These are phyloP conservation scores for Apodemus speciosus DNA, from an alignment of 2,113 vertebrate genomes.

Conservation along the genomic window DNA sequence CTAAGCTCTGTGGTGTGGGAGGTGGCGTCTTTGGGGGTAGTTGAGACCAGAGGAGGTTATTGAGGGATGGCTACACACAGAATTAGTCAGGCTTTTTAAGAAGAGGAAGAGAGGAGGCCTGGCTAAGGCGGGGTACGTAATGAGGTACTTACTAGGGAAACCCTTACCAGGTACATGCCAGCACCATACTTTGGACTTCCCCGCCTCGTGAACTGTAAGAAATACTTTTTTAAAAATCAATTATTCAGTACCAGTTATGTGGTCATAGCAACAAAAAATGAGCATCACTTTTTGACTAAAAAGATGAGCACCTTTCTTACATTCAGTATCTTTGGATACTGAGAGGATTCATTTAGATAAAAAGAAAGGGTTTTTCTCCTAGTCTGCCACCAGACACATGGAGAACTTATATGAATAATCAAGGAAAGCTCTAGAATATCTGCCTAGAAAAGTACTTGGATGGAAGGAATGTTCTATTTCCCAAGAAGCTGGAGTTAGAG, in stretches of 20 bases:
- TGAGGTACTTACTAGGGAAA: not conserved
- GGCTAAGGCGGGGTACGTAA: no score
- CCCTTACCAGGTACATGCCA: not conserved
- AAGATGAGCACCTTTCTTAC: not conserved
- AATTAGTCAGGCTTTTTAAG: not conserved
- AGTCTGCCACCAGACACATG: not conserved
- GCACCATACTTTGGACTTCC: not conserved
- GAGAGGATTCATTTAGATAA: not conserved
- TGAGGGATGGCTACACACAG: no score
- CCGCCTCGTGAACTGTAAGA: not conserved
- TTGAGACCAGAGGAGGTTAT: not conserved
- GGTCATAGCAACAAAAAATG: not conserved
- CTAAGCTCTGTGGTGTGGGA: not conserved
- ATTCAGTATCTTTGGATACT: not conserved
- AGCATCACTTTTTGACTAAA: not conserved
- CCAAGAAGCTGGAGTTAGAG: not conserved
- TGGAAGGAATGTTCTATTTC: constrained; percentile 13
- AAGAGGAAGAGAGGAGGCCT: not conserved
- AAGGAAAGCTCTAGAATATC: constrained; percentile 44
- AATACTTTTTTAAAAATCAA: not conserved
- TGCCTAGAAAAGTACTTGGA: not conserved
- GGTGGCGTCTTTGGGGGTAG: not conserved
- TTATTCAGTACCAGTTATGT: not conserved
- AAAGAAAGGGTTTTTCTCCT: constrained; percentile 30
- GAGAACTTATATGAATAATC: constrained; percentile 24